Evolutionary conservation across 2,888 invertebrate species (phyloP).

Genomic region (Andrena praecox): DNA sequence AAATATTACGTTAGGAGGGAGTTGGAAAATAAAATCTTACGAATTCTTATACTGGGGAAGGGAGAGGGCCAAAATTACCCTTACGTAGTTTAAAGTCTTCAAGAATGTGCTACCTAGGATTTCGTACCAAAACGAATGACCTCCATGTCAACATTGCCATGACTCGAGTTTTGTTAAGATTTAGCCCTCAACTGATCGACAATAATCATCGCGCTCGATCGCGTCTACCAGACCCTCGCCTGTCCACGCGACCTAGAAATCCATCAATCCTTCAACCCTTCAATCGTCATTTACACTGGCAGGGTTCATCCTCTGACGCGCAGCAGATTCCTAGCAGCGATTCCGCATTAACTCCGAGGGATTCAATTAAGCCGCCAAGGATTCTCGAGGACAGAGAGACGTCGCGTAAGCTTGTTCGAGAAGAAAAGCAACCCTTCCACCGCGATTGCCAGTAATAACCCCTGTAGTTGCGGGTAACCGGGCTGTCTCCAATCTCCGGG

Average conservation of each 20-base stretch:
- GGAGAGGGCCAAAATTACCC: no score
- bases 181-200: background rate
- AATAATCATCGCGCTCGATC: no score
- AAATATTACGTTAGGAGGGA: no score
- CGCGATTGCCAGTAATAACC: constrained; percentile 50
- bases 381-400: constrained; percentile 5
- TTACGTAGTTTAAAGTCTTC: no score
- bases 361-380: constrained; percentile 49
- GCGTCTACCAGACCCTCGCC: no score
- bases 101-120: no score
- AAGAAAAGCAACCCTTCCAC: constrained; percentile 36
- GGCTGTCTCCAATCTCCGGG: constrained; percentile 16
- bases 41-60: no score
- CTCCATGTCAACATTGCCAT: no score
- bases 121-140: no score
- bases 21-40: no score
- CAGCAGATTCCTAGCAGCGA: background rate
- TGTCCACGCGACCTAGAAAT: no score
- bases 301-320: constrained; percentile 3
- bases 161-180: background rate
- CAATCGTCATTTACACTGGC: background rate
- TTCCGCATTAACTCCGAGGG: constrained; percentile 10
- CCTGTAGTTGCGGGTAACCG: constrained; percentile 53
- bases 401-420: background rate
- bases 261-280: background rate